These are phyloP conservation scores for Corvus hawaiiensis DNA, from an alignment of 2,113 vertebrate species.

Conservation along the genomic window DNA sequence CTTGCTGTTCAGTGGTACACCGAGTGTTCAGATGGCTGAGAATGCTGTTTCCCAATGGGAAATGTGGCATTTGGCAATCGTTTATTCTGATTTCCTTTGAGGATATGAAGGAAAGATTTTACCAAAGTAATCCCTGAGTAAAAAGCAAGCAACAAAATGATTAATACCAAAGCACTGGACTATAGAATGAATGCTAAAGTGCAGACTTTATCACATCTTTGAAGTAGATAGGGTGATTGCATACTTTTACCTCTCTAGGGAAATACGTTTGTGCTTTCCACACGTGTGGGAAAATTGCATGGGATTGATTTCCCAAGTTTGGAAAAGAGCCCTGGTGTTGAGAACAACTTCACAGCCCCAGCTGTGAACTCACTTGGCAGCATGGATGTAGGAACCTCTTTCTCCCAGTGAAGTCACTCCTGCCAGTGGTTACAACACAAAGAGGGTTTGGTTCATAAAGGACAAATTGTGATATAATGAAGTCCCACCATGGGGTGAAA, in stretches of 20 bases:
- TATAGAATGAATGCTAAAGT: not conserved
- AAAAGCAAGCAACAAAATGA: not conserved
- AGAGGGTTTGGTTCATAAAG: not conserved
- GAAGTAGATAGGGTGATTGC: not conserved
- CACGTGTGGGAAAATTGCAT: not conserved
- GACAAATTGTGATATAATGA: not conserved
- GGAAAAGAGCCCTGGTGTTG: conserved; percentile 20
- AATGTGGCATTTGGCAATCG: not conserved
- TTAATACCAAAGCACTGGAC: not conserved
- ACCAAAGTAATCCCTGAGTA: not conserved
- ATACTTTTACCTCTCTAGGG: conserved; percentile 11
- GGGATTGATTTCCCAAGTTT: conserved; percentile 27
- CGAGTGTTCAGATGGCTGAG: conserved; percentile 29
- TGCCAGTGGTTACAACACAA: conserved; percentile 27
- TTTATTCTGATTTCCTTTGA: conserved; percentile 34
- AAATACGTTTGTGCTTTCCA: conserved; percentile 7
- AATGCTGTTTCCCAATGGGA: conserved; percentile 50
- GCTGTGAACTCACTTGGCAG: conserved; percentile 23
- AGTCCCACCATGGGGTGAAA: not conserved
- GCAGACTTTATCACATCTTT: not conserved
- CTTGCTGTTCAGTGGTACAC: conserved; percentile 33
- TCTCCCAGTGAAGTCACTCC: not conserved
- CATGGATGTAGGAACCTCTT: not conserved
- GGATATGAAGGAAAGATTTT: conserved; percentile 8
- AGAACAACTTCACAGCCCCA: conserved; percentile 16